Percentiles rank a stretch among this genome's conserved stretches.
Evolutionary conservation across 1,140 invertebrate genomes (phyloP).

Genomic region (Drosophila repletoides): DNA sequence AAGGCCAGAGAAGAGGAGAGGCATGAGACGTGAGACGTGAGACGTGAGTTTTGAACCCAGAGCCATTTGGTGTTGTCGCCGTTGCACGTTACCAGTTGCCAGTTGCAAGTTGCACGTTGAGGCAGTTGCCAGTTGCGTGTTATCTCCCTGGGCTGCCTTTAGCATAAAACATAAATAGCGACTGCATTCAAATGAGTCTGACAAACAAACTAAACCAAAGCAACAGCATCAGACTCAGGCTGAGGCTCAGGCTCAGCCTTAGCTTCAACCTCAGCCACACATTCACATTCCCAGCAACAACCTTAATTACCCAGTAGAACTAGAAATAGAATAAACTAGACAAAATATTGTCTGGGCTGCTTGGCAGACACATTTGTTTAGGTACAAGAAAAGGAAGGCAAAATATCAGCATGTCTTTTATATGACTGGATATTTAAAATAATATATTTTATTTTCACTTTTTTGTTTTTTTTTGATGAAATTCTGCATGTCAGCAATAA

Average conservation of each 20-base stretch:
- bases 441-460: too few species aligned
- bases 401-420: too few species aligned
- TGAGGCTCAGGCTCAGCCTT: not conserved
- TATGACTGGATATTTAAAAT: too few species aligned
- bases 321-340: too few species aligned
- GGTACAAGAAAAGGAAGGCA: too few species aligned
- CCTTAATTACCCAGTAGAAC: too few species aligned
- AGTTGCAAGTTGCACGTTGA: constrained; percentile 22
- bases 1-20: too few species aligned
- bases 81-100: constrained; percentile 16
- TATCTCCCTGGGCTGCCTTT: constrained; percentile 62
- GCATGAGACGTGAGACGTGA: too few species aligned
- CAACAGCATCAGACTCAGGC: constrained; percentile 7
- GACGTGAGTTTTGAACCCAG: not conserved
- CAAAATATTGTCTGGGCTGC: too few species aligned
- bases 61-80: constrained; percentile 33
- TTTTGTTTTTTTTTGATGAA: too few species aligned
- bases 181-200: constrained; percentile 77
- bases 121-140: constrained; percentile 45
- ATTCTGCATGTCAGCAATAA: too few species aligned
- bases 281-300: not conserved
- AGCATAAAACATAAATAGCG: constrained; percentile 80
- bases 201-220: constrained; percentile 68
- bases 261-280: not conserved
- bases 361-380: too few species aligned